A percentile compares a stretch with the other conserved stretches of the same genome.
Conservation (phyloP, 2,888 invertebrate species). For the Drosophila bunnanda region DNA sequence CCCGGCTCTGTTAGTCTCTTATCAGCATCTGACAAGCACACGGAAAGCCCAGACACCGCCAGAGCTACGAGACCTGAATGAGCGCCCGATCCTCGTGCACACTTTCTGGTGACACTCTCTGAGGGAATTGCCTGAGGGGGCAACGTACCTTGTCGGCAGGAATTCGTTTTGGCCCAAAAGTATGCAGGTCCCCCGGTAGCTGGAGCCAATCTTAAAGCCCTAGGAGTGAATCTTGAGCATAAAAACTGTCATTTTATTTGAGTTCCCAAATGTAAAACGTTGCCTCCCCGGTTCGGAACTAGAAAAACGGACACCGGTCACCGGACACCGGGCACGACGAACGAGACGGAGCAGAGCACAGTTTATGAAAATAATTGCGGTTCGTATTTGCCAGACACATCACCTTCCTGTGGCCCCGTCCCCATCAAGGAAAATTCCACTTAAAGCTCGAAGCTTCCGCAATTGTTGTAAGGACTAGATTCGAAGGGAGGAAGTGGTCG, state of each 20-base stretch:
- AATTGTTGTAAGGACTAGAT: constrained; percentile 6
- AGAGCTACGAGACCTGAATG: constrained; percentile 49
- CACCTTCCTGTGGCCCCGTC: not conserved
- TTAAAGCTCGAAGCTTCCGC: constrained; percentile 4
- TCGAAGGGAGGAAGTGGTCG: not conserved
- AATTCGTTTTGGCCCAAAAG: constrained; percentile 7
- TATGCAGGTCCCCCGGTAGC: constrained; percentile 14
- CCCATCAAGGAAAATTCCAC: not conserved
- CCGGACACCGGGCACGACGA: not conserved
- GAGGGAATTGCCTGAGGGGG: not conserved
- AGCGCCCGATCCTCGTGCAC: constrained; percentile 34
- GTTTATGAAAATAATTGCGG: constrained; percentile 24
- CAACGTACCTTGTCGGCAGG: not conserved
- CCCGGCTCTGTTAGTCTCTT: constrained; percentile 46
- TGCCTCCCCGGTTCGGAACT: constrained; percentile 1
- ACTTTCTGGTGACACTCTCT: constrained; percentile 27
- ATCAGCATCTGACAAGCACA: constrained; percentile 63
- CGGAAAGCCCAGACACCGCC: constrained; percentile 48
- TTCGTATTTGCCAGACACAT: constrained; percentile 18
- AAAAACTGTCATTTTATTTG: constrained; percentile 18
- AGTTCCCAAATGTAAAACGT: constrained; percentile 4
- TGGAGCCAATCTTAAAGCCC: not conserved
- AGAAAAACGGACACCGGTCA: constrained; percentile 2
- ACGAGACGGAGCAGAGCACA: not conserved
- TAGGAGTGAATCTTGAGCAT: not conserved